Evolutionary conservation across 2,797 vertebrate genomes (phyloP).

Genomic region (Macroramphosus scolopax): DNA sequence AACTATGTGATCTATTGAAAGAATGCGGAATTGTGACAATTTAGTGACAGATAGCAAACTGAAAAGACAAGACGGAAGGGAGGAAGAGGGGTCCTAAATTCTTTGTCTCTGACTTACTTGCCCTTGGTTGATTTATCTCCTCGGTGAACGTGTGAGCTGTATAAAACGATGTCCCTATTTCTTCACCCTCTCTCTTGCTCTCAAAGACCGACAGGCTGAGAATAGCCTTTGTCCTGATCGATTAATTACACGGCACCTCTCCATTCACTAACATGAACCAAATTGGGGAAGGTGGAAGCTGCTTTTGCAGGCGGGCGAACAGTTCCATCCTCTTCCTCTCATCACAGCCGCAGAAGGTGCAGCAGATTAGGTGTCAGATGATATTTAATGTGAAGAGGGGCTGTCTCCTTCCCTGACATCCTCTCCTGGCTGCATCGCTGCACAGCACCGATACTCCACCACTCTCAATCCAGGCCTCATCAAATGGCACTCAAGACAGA

Average conservation of each 20-base stretch:
- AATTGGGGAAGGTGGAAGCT: slow-evolving; percentile 13
- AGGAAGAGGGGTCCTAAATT: background rate
- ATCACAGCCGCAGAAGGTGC: slow-evolving; percentile 64
- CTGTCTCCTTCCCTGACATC: slow-evolving; percentile 66
- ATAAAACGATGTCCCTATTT: slow-evolving; percentile 34
- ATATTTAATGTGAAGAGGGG: slow-evolving; percentile 74
- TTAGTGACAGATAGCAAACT: slow-evolving; percentile 46
- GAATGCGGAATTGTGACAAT: slow-evolving; percentile 59
- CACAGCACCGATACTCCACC: slow-evolving; percentile 54
- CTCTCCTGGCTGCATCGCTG: slow-evolving; percentile 66
- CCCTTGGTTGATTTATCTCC: slow-evolving; percentile 34
- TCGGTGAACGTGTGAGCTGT: slow-evolving; percentile 10
- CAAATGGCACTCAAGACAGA: slow-evolving; percentile 61
- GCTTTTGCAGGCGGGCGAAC: slow-evolving; percentile 14
- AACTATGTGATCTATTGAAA: slow-evolving; percentile 63
- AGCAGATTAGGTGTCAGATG: slow-evolving; percentile 74
- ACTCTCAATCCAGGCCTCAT: slow-evolving; percentile 71
- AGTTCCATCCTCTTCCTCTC: slow-evolving; percentile 49
- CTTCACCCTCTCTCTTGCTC: slow-evolving; percentile 6
- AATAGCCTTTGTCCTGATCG: slow-evolving; percentile 55
- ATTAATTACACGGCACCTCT: slow-evolving; percentile 53
- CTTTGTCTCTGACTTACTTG: slow-evolving; percentile 44
- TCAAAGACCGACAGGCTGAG: slow-evolving; percentile 28
- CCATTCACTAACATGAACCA: slow-evolving; percentile 27
- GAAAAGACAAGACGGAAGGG: slow-evolving; percentile 14